Conservation (phyloP, 2,888 invertebrate genomes). For the Ommatoiulus sabulosus region DNA sequence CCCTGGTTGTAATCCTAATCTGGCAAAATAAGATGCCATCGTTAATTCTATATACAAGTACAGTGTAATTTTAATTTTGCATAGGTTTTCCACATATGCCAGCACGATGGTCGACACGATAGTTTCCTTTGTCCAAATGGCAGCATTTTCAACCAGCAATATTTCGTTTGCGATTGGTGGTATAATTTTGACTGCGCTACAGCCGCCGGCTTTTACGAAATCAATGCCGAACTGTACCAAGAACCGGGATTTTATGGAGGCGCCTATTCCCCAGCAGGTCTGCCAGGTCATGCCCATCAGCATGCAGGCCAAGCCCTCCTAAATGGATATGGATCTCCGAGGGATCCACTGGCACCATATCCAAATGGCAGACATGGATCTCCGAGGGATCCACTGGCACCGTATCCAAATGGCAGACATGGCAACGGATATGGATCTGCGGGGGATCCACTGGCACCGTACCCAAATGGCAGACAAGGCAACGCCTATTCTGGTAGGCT, state of each 20-base stretch:
- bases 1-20: no score
- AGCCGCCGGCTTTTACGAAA: slow-evolving; percentile 53
- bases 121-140: slow-evolving; percentile 60
- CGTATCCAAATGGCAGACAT: not conserved
- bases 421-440: not conserved
- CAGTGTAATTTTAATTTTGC: not conserved
- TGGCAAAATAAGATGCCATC: no score
- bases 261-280: not conserved
- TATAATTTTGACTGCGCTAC: slow-evolving; percentile 60
- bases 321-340: not conserved
- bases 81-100: slow-evolving; percentile 60
- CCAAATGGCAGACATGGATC: not conserved
- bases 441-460: not conserved
- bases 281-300: not conserved
- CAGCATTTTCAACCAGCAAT: slow-evolving; percentile 59
- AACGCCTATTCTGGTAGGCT: not conserved
- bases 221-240: slow-evolving; percentile 58
- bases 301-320: not conserved
- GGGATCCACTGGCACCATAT: not conserved
- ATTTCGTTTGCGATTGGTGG: slow-evolving; percentile 61
- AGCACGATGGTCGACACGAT: slow-evolving; percentile 59
- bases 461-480: not conserved
- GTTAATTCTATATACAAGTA: slow-evolving; percentile 59
- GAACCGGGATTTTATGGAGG: slow-evolving; percentile 44
- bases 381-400: not conserved